A percentile compares a stretch with the other conserved stretches of the same genome.
Conservation (phyloP, 2,113 vertebrate genomes). For the Petrocephalus microphthalmus region DNA sequence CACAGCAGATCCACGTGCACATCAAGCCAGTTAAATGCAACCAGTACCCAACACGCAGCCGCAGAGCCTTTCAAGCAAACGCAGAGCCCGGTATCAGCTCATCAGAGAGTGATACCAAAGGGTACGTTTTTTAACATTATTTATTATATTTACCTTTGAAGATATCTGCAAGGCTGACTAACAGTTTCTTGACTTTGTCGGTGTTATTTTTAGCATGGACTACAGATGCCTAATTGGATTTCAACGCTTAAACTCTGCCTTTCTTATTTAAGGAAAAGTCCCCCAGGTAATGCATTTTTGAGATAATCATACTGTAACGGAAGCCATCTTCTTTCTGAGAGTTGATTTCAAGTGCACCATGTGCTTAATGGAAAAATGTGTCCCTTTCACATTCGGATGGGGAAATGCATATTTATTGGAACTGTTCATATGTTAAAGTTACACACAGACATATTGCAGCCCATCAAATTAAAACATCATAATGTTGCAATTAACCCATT, state of each 20-base stretch:
- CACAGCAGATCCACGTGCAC: not conserved
- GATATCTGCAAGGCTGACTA: not conserved
- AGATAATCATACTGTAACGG: slow-evolving; percentile 29
- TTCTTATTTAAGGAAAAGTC: slow-evolving; percentile 24
- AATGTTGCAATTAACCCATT: not conserved
- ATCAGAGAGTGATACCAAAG: not conserved
- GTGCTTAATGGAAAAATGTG: not conserved
- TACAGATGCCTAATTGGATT: slow-evolving; percentile 12
- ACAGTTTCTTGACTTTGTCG: not conserved
- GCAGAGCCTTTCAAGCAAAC: not conserved
- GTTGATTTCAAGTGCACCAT: slow-evolving; percentile 11
- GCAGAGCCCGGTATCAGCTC: not conserved
- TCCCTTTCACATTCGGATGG: slow-evolving; percentile 32
- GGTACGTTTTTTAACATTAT: not conserved
- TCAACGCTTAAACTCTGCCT: slow-evolving; percentile 22
- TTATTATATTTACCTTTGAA: not conserved
- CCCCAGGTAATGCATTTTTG: slow-evolving; percentile 21
- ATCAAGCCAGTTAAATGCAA: not conserved
- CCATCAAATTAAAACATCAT: not conserved
- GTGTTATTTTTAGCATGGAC: slow-evolving; percentile 3
- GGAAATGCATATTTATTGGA: not conserved
- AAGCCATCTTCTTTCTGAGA: slow-evolving; percentile 22
- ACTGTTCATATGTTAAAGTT: not conserved
- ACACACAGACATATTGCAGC: not conserved
- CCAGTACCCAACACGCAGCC: not conserved